Evolutionary conservation across 1,140 invertebrate species (phyloP), one percentile per base, ranked within the genome.

Genomic region (Neodiprion virginianus): DNA sequence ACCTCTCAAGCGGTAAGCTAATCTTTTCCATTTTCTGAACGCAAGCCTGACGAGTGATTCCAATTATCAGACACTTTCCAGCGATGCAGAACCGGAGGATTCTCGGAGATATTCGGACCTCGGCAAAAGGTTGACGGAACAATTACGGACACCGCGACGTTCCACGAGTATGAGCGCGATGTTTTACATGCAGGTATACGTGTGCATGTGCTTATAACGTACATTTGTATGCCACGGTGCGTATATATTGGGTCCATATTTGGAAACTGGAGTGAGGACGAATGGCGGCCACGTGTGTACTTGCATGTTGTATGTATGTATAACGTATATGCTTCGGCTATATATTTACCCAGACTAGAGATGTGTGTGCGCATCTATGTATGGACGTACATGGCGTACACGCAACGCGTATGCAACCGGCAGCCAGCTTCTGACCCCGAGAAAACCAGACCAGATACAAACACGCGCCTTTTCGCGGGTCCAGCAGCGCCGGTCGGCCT

Each of bases 361-460:
- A 0, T 21, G 17, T 21, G 17, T 21, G 17, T 21, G 17, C 17
- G 17, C 17, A 21, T 21, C 17, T 21, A 21, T 1, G 28, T 40
- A 40, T 5, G 28, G 28, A 40, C 53, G 11, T 61, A 61, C 53
- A 14, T 17, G 53, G 53, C 11, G 53, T 61, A 12, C 53, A 17
- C 11, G 53, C 8, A 12, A 12, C 53, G 8, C 11, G 53, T 61
- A 12, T 61, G 1, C 5, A 40, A 40, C 28, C 28, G 11, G 53
- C 11, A 61, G 5, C 53, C 28, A 61, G 53, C 53, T 61, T 17
- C 11, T 61, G 53, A 14, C 53, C 53, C 53, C 53, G 53, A 61
- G 53, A 61, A 61, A 61, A 61, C 53, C 53, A 61, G 53, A 61
- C 11, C 53, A 61, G 53, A 61, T 61, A 61, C n/a, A 61, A 61